These are phyloP conservation scores for Hydriomena furcata DNA, from an alignment of 2,888 invertebrate species.

Conservation along the genomic window DNA sequence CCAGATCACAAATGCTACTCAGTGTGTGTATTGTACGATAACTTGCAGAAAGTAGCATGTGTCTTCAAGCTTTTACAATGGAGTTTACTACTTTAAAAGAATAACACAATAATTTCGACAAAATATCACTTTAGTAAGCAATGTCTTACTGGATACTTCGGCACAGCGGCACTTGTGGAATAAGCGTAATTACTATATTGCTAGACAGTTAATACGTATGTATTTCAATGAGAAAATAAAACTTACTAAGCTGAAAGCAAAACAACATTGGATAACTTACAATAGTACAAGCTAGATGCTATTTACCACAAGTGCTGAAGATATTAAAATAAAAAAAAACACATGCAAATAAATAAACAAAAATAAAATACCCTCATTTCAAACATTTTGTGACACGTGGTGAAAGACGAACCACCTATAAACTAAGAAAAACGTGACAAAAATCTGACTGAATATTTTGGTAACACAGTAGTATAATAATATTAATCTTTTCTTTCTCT, in stretches of 20 bases:
- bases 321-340: constrained; percentile 23
- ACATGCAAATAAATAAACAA: constrained; percentile 32
- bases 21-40: background rate
- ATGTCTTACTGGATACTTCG: constrained; percentile 29
- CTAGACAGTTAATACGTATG: background rate
- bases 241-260: constrained; percentile 1
- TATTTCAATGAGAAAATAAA: background rate
- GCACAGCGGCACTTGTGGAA: constrained; percentile 19
- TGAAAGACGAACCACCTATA: constrained; percentile 16
- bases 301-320: constrained; percentile 23
- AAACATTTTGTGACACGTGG: constrained; percentile 18
- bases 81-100: constrained; percentile 16
- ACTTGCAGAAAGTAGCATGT: constrained; percentile 8
- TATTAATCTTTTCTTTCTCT: constrained; percentile 3
- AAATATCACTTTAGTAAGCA: constrained; percentile 23
- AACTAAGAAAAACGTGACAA: constrained; percentile 15
- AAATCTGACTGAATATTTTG: constrained; percentile 19
- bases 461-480: constrained; percentile 19
- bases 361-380: constrained; percentile 22
- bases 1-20: constrained; percentile 9
- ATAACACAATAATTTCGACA: constrained; percentile 32
- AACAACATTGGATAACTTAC: background rate
- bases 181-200: background rate
- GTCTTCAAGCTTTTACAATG: constrained; percentile 25
- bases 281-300: background rate